Percentiles rank a stretch among this genome's conserved stretches.
phyloP scores from a whole-genome alignment of 2,797 vertebrate species.

The Sylvilagus floridanus region DNA sequence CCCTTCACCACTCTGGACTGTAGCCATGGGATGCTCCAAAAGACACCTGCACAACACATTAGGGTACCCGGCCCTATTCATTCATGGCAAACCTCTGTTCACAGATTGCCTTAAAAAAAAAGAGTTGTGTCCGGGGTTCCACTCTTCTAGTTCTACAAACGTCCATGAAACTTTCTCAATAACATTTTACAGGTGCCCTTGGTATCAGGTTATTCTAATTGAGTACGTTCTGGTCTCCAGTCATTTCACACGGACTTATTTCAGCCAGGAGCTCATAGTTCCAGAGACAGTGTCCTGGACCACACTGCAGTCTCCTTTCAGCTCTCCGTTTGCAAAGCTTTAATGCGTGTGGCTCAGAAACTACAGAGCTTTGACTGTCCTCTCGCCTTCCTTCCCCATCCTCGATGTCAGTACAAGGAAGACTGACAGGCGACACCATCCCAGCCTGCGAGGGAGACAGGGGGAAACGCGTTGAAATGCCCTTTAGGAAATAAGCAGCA shows the following conservation, averaged over 20 bases:
- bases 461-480: not conserved
- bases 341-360: not conserved
- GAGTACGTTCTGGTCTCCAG: conserved; percentile 13
- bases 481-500: not conserved
- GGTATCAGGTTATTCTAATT: not conserved
- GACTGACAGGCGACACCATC: not conserved
- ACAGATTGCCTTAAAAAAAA: not conserved
- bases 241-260: not conserved
- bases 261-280: not conserved
- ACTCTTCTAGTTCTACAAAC: not conserved
- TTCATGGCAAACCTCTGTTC: not conserved
- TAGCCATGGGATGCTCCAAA: not conserved
- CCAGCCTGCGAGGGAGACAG: not conserved
- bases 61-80: not conserved
- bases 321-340: not conserved
- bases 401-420: conserved; percentile 23
- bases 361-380: not conserved
- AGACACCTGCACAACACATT: not conserved
- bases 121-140: not conserved
- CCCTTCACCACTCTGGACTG: not conserved
- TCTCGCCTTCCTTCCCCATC: not conserved
- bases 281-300: not conserved
- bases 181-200: not conserved
- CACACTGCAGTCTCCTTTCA: not conserved
- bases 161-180: not conserved